Conservation (phyloP, 2,888 invertebrate species). For the Sylvicola cinctus region DNA sequence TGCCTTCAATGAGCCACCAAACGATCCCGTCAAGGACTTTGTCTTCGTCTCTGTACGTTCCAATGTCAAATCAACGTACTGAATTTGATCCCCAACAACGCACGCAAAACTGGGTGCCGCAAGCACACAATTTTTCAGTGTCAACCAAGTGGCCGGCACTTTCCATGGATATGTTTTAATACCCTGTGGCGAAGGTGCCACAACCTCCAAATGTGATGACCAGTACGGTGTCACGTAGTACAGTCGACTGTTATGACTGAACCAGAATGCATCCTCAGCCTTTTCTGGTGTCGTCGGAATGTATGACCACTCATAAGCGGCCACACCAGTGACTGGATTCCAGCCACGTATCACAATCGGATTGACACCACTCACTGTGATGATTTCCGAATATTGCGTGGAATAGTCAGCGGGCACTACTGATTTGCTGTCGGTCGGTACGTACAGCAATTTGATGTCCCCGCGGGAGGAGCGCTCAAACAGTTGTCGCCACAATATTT, state of each 20-base stretch:
- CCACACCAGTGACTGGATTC: conserved; percentile 48
- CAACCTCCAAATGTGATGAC: conserved; percentile 42
- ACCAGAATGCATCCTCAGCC: conserved; percentile 33
- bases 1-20: conserved; percentile 12
- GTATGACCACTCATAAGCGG: conserved; percentile 61
- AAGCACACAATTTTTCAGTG: conserved; percentile 37
- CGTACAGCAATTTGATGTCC: conserved; percentile 42
- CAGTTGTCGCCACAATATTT: conserved; percentile 52
- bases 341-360: conserved; percentile 57
- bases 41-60: conserved; percentile 28
- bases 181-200: conserved; percentile 31
- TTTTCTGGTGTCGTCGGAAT: conserved; percentile 18
- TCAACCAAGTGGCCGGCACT: conserved; percentile 40
- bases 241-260: conserved; percentile 34
- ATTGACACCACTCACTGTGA: conserved; percentile 54
- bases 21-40: conserved; percentile 24
- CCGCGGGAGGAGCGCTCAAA: conserved; percentile 43
- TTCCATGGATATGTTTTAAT: too few relatives aligned
- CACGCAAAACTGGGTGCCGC: conserved; percentile 44
- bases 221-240: conserved; percentile 38
- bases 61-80: conserved; percentile 38
- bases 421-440: conserved; percentile 11
- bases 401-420: conserved; percentile 1
- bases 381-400: conserved; percentile 31
- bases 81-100: conserved; percentile 33